Evolutionary conservation across 2,888 invertebrate species (phyloP), one percentile per base, ranked within the genome.

Genomic region (Caenorhabditis afra): DNA sequence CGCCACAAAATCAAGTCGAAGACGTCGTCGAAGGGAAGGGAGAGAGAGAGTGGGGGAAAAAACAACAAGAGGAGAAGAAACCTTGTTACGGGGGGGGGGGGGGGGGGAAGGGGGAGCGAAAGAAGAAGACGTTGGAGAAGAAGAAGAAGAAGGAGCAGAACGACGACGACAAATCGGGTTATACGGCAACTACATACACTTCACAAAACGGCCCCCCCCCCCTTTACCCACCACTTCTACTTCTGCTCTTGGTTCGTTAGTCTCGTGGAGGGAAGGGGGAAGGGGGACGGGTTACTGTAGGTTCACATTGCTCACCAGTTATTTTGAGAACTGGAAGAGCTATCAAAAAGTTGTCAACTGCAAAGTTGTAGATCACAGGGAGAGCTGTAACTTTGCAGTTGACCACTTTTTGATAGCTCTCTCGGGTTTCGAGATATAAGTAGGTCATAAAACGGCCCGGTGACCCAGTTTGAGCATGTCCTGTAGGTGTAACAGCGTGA

Each of bases 161-260:
- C 57, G 57, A 71, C 62, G 53, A 37, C 61, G 62, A 62, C 71
- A 71, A 71, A 71, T 71, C 71, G 71, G 71, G 71, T 71, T 71
- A 71, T 71, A 29, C 29, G 29, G 29, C 29, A 29, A 29, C 29
- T 29, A 29, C 4, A 45, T 62, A 71, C 62, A 64, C 71, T 62
- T 71, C 50, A 62, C 47, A 57, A 62, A 62, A 57, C 62, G 71
- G 45, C 58, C 55, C 58, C 55, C 57, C 23, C 64, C n/a, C n/a
- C n/a, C n/a, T n/a, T n/a, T n/a, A n/a, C n/a, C n/a, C n/a, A n/a
- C n/a, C n/a, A n/a, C n/a, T n/a, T n/a, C n/a, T n/a, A n/a, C n/a
- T n/a, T n/a, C n/a, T n/a, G n/a, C n/a, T n/a, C n/a, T n/a, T n/a
- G n/a, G n/a, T n/a, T n/a, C n/a, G n/a, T n/a, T n/a, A n/a, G n/a